Evolutionary conservation across 1,140 invertebrate species (phyloP), one percentile per base, ranked within the genome.

Genomic region (Lepeophtheirus salmonis): DNA sequence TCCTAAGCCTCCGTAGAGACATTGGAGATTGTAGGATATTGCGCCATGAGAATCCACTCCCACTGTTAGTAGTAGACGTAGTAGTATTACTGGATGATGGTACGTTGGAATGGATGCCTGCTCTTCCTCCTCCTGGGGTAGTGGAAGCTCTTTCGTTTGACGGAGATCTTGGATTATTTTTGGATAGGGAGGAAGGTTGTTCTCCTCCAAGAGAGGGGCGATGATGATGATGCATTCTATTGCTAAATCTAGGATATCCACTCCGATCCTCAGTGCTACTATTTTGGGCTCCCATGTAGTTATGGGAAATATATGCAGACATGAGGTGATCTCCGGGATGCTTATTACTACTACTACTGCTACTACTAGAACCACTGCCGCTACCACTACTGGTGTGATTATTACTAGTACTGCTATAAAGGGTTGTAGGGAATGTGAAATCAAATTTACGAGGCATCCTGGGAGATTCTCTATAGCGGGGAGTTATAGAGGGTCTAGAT

Each of bases 401-500:
- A 53, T 16, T 6, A 21, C 18, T n/a, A 24, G 17, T 24, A 41
- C 12, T 30, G 3, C 22, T 60, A 17, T 13, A 30, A 26, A 16
- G 24, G 3, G n/a, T 52, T 26, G 2, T 51, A 14, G 18, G 57
- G 22, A 3, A 60, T 2, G n/a, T 60, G 16, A 51, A 41, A 6
- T 26, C 18, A 10, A 52, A 52, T 21, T 52, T 52, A 10, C 50
- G 12, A 6, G 24, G 6, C 14, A 49, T 62, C 16, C 25, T 12
- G 12, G 58, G 24, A 17, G 62, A 60, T 21, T 61, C 60, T 2
- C 62, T 51, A 3, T 61, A 60, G n/a, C 49, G 59, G 16, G 52
- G 60, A 3, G 51, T 52, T 18, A 16, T 6, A 4, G 6, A 6
- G n/a, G 50, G n/a, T 10, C 10, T 12, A 10, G n/a, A n/a, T 41